These are phyloP conservation scores for Ormyrus nitidulus DNA, from an alignment of 2,888 invertebrate genomes.

Conservation along the genomic window DNA sequence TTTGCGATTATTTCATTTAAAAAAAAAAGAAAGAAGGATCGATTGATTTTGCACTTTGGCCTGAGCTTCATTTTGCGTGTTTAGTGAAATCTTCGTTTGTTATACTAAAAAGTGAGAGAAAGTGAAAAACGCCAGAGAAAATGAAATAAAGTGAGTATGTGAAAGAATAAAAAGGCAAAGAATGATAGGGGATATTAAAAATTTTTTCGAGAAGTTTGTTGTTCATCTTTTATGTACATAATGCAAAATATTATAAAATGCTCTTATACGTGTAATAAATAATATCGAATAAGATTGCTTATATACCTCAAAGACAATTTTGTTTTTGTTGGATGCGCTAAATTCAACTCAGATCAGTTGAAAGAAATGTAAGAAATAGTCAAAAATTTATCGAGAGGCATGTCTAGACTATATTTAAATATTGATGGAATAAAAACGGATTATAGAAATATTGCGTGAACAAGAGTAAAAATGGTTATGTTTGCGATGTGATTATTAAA, in stretches of 20 bases:
- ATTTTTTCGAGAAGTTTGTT: constrained; percentile 42
- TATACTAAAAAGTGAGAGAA: not conserved
- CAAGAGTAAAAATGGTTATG: not conserved
- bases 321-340: constrained; percentile 35
- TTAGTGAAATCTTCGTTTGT: constrained; percentile 34
- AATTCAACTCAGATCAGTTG: too few species aligned
- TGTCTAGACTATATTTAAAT: constrained; percentile 24
- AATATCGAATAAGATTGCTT: constrained; percentile 59
- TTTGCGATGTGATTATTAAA: constrained; percentile 44
- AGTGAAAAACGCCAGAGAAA: not conserved
- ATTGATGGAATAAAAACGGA: constrained; percentile 17
- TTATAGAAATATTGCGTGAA: constrained; percentile 1
- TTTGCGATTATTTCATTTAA: constrained; percentile 37
- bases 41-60: constrained; percentile 31
- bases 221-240: constrained; percentile 64
- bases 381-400: constrained; percentile 2
- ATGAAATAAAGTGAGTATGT: constrained; percentile 15
- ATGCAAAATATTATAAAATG: constrained; percentile 60
- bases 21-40: constrained; percentile 21
- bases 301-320: constrained; percentile 57
- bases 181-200: constrained; percentile 6
- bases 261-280: constrained; percentile 62
- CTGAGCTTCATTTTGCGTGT: constrained; percentile 29
- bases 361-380: constrained; percentile 33
- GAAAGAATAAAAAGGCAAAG: constrained; percentile 1